Evolutionary conservation across 2,888 invertebrate species (phyloP), one percentile per base, ranked within the genome.

Genomic region (Acanthosepion lycidas): DNA sequence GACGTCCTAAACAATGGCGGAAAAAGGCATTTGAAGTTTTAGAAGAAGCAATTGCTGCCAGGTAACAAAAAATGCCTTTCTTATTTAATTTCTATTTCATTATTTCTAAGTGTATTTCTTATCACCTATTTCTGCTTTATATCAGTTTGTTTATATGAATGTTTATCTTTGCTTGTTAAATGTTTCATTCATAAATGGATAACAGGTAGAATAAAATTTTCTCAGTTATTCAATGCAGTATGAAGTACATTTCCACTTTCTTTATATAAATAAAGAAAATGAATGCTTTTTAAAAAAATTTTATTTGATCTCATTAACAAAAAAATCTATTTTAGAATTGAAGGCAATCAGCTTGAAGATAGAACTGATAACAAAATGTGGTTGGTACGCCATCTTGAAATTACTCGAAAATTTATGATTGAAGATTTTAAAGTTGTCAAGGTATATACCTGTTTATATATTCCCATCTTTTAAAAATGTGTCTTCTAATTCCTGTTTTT

Each of bases 311-410:
- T 59, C 23, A 23, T 59, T 20, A 23, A 20, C 20, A 59, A 23
- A 20, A 20, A 59, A 59, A 23, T 59, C 23, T 59, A 48, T 95
- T 98, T 98, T 95, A 98, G 99, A 95, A 98, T 99, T 94, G 99
- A 99, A 97, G 99, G 99, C 0, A 99, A 99, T 15, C 99, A 99
- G 96, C 98, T 99, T 9, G 99, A 99, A 96, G 99, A 99, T 96
- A 98, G 99, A 51, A 98, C 98, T 48, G 98, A 98, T 96, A 99
- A 99, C 97, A 99, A 99, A 97, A 98, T 99, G 98, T 99, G 99
- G 99, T 98, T 99, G 28, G 99, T 99, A 8, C 98, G 99, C 51
- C 99, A 99, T 97, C 98, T 99, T 94, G 99, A 99, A 97, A 96
- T 97, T 92, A 98, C 98, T 0, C 98, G 99, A 91, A 98, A 98